Evolutionary conservation across 2,797 vertebrate genomes (phyloP).

Genomic region (Falco naumanni): DNA sequence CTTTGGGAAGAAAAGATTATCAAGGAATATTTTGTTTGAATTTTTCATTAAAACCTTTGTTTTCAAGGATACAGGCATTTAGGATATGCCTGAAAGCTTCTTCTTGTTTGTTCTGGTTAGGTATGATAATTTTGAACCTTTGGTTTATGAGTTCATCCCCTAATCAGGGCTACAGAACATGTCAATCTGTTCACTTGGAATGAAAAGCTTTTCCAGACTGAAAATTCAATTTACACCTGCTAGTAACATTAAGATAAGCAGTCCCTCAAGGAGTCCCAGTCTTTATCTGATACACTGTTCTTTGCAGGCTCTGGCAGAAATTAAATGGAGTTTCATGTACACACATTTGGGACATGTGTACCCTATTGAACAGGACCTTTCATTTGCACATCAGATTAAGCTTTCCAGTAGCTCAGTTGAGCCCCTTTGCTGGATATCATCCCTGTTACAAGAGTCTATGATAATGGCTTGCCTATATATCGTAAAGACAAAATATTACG

Average conservation of each 20-base stretch:
- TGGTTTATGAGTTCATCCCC: not conserved
- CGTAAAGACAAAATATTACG: constrained; percentile 38
- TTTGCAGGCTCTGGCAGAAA: not conserved
- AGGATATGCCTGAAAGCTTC: not conserved
- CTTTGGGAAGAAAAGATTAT: not conserved
- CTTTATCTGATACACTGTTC: constrained; percentile 46
- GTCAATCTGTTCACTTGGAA: constrained; percentile 37
- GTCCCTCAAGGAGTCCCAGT: not conserved
- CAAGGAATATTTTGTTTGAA: not conserved
- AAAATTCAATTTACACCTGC: constrained; percentile 51
- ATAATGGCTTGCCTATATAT: not conserved
- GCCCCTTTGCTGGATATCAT: not conserved
- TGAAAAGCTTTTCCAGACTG: constrained; percentile 43
- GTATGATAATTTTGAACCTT: constrained; percentile 10
- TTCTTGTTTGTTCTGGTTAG: not conserved
- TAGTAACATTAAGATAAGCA: constrained; percentile 54
- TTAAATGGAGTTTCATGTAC: constrained; percentile 32
- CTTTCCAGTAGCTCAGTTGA: not conserved
- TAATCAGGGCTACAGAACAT: constrained; percentile 10
- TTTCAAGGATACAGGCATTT: not conserved
- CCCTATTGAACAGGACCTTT: constrained; percentile 17
- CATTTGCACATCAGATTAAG: constrained; percentile 58
- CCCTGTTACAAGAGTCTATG: not conserved
- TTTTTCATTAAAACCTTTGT: not conserved
- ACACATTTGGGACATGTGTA: not conserved